Conservation (phyloP, 2,888 invertebrate genomes). For the Agrotis clavis region DNA sequence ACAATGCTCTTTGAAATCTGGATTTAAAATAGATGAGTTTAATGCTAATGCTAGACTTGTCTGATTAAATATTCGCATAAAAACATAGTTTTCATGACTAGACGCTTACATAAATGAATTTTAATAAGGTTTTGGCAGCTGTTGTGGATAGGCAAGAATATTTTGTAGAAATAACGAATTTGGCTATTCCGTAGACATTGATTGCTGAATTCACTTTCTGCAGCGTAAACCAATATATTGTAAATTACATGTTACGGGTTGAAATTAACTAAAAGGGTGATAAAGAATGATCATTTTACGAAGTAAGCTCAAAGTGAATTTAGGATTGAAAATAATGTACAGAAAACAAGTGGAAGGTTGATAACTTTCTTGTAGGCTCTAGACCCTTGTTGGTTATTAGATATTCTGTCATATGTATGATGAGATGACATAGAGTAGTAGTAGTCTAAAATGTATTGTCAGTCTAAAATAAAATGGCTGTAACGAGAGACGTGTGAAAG, state of each 20-base stretch:
- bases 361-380: too few relatives aligned
- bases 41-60: constrained; percentile 37
- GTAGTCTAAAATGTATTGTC: too few relatives aligned
- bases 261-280: neutral
- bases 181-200: neutral
- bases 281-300: too few relatives aligned
- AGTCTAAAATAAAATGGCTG: too few relatives aligned
- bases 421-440: too few relatives aligned
- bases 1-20: constrained; percentile 37
- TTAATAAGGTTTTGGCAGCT: constrained; percentile 23
- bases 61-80: constrained; percentile 47
- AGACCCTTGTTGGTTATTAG: too few relatives aligned
- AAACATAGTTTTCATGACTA: constrained; percentile 42
- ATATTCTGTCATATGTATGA: too few relatives aligned
- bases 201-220: neutral
- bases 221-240: neutral
- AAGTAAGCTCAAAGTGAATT: too few relatives aligned
- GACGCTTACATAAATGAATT: constrained; percentile 26
- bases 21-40: constrained; percentile 33
- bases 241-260: neutral
- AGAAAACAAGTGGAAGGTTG: too few relatives aligned
- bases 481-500: too few relatives aligned
- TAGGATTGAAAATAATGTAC: too few relatives aligned
- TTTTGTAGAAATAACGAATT: neutral
- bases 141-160: neutral